A percentile compares a stretch with the other conserved stretches of the same genome.
Evolutionary conservation across 2,888 invertebrate genomes (phyloP).

Genomic region (Mycalesis mineus): DNA sequence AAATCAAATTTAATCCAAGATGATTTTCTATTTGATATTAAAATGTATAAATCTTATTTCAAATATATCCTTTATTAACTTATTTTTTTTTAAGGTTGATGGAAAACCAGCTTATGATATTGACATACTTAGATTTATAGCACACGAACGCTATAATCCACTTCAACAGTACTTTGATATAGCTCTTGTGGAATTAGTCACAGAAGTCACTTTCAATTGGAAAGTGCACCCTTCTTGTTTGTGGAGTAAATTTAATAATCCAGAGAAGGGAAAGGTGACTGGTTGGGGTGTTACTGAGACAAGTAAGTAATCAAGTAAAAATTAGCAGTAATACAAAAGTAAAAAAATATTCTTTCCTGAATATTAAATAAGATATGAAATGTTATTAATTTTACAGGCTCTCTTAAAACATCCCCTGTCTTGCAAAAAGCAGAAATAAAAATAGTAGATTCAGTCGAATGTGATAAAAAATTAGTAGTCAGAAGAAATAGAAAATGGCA

Average conservation of each 20-base stretch:
- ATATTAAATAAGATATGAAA: no score
- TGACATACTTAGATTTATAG: constrained; percentile 30
- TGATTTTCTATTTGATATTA: no score
- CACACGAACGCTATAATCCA: constrained; percentile 31
- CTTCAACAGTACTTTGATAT: constrained; percentile 37
- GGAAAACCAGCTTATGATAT: constrained; percentile 22
- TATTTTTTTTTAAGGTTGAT: not conserved
- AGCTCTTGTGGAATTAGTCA: constrained; percentile 34
- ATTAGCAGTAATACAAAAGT: no score
- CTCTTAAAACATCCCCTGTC: constrained; percentile 9
- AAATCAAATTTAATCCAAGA: no score
- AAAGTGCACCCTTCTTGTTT: constrained; percentile 37
- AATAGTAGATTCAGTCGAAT: constrained; percentile 28
- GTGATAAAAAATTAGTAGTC: constrained; percentile 27
- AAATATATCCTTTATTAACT: no score
- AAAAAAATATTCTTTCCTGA: no score
- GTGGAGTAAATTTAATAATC: constrained; percentile 27
- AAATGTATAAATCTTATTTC: no score
- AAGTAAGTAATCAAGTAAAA: no score
- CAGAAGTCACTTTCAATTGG: constrained; percentile 24
- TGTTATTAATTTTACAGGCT: not conserved
- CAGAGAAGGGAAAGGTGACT: constrained; percentile 24
- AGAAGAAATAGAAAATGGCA: constrained; percentile 30
- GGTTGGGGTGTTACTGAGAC: constrained; percentile 40
- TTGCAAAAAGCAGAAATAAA: constrained; percentile 32